phyloP scores from a whole-genome alignment of 2,888 invertebrate species.

The Dynastes grantii region DNA sequence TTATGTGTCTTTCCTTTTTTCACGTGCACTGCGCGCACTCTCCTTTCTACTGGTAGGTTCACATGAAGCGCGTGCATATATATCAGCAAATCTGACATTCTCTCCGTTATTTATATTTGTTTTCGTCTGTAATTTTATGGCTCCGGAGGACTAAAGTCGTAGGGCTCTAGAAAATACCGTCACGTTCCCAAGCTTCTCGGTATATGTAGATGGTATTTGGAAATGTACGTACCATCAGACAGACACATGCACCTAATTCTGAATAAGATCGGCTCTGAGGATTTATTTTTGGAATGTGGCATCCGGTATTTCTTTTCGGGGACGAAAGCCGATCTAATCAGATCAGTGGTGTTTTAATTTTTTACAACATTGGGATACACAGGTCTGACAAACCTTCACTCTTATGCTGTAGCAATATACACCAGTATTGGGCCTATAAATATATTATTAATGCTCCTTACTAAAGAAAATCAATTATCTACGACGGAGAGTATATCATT shows the following conservation, averaged over 20 bases:
- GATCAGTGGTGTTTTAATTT: constrained; percentile 2
- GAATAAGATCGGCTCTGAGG: constrained; percentile 22
- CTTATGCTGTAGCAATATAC: too few relatives aligned
- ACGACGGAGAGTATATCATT: too few relatives aligned
- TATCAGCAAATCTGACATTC: constrained; percentile 50
- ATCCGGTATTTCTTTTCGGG: constrained; percentile 26
- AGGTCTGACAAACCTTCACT: too few relatives aligned
- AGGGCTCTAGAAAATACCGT: constrained; percentile 35
- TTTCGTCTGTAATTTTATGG: constrained; percentile 52
- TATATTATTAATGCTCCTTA: too few relatives aligned
- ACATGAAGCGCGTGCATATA: constrained; percentile 41
- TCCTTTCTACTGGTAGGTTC: constrained; percentile 15
- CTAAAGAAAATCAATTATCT: too few relatives aligned
- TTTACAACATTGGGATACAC: too few relatives aligned
- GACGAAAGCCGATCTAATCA: constrained; percentile 25
- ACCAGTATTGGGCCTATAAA: too few relatives aligned
- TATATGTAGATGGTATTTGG: not conserved
- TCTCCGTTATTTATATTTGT: constrained; percentile 52
- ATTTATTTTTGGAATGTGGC: constrained; percentile 40
- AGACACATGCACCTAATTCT: constrained; percentile 32
- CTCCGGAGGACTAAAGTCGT: constrained; percentile 48
- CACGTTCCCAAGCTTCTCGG: constrained; percentile 43
- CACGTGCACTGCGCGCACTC: too few relatives aligned
- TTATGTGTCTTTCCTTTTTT: constrained; percentile 21
- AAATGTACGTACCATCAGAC: not conserved